phyloP scores from a whole-genome alignment of 2,888 invertebrate species.

The Disparrhopalites patrizii region DNA sequence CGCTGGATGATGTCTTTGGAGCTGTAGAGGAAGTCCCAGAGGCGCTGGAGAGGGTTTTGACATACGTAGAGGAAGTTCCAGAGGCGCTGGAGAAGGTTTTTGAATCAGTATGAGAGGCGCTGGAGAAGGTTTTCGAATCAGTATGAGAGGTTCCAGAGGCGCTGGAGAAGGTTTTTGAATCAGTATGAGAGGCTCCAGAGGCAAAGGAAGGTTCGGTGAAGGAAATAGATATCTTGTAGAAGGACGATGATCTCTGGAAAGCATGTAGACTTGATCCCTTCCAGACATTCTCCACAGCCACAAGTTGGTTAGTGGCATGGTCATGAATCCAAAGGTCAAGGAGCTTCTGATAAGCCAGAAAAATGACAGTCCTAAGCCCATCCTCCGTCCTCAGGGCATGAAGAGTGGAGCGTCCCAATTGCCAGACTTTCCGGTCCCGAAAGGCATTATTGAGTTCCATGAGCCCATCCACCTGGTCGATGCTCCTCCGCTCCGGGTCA shows the following conservation, averaged over 20 bases:
- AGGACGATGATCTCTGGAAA: slow-evolving; percentile 39
- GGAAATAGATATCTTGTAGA: slow-evolving; percentile 41
- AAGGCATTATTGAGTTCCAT: slow-evolving; percentile 42
- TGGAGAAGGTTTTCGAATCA: not conserved
- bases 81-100: not conserved
- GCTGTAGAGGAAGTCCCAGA: not conserved
- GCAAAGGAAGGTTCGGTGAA: slow-evolving; percentile 16
- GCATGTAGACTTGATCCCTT: slow-evolving; percentile 41
- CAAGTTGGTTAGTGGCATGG: slow-evolving; percentile 22
- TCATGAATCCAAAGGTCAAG: slow-evolving; percentile 45
- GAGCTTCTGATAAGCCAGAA: slow-evolving; percentile 44
- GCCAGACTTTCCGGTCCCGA: slow-evolving; percentile 40
- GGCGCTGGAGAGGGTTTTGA: not conserved
- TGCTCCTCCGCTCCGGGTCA: slow-evolving; percentile 25
- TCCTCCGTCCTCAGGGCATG: slow-evolving; percentile 33
- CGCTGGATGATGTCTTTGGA: not conserved
- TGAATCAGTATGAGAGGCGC: not conserved
- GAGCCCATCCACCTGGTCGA: slow-evolving; percentile 26
- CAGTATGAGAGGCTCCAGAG: not conserved
- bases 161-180: not conserved
- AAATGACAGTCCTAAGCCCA: slow-evolving; percentile 37
- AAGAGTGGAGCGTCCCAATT: slow-evolving; percentile 35
- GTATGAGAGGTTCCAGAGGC: not conserved
- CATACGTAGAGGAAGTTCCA: not conserved
- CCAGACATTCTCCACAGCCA: slow-evolving; percentile 45